Percentiles rank a stretch among this genome's conserved stretches.
Evolutionary conservation across 2,888 invertebrate genomes (phyloP).

Genomic region (Boloria euphrosyne): DNA sequence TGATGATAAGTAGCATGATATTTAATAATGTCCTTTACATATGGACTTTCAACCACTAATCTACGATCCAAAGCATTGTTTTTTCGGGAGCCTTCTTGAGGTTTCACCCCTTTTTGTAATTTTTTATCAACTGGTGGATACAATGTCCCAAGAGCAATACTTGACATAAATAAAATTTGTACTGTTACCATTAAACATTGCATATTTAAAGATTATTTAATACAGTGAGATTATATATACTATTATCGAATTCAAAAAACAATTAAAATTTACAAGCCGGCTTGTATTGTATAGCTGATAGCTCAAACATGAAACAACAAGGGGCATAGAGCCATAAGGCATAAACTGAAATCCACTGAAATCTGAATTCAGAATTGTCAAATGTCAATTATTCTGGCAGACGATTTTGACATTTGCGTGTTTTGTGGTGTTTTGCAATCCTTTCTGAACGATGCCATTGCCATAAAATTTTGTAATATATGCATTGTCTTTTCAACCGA

Average conservation of each 20-base stretch:
- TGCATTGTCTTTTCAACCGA: too few species aligned
- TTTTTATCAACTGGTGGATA: constrained; percentile 76
- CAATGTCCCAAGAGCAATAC: constrained; percentile 70
- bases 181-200: constrained; percentile 61
- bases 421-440: too few species aligned
- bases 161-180: constrained; percentile 62
- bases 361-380: too few species aligned
- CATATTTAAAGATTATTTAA: constrained; percentile 48
- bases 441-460: too few species aligned
- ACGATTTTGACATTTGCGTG: too few species aligned
- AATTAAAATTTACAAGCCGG: too few species aligned
- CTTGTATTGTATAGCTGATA: too few species aligned
- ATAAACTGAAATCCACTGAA: too few species aligned
- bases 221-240: not conserved
- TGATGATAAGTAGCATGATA: constrained; percentile 89
- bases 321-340: too few species aligned
- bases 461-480: too few species aligned
- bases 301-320: too few species aligned
- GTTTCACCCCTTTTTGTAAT: constrained; percentile 70
- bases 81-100: constrained; percentile 82
- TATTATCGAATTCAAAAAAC: constrained; percentile 6
- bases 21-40: constrained; percentile 87
- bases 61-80: constrained; percentile 86
- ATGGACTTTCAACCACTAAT: constrained; percentile 86
- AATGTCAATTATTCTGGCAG: too few species aligned